Conservation (phyloP, 2,113 vertebrate species). For the Lepidiolamprologus cunningtoni region DNA sequence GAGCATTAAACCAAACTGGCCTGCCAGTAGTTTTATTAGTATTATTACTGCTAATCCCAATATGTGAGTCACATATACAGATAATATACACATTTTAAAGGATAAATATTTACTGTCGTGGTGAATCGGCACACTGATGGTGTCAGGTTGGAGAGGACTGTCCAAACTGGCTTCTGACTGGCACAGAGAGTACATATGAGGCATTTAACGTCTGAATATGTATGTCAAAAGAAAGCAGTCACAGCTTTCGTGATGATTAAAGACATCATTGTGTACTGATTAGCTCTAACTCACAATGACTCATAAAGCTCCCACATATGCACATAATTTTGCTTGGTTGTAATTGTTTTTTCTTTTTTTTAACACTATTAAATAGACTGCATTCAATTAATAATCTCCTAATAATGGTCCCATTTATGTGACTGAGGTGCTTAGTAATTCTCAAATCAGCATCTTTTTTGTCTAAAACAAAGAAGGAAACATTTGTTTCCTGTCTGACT, state of each 20-base stretch:
- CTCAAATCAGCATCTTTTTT: neutral
- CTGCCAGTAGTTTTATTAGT: neutral
- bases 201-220: neutral
- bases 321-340: neutral
- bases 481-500: neutral
- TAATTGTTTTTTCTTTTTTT: neutral
- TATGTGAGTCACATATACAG: neutral
- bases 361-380: neutral
- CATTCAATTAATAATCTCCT: neutral
- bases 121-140: neutral
- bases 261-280: neutral
- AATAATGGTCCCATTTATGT: neutral
- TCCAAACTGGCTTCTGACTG: neutral
- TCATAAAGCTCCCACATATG: neutral
- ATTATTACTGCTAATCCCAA: neutral
- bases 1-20: neutral
- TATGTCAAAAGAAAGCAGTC: neutral
- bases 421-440: neutral
- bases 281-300: neutral
- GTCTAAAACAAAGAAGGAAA: neutral
- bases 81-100: neutral
- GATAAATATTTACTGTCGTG: rapidly evolving
- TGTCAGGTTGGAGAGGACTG: neutral
- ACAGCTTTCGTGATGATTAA: neutral
- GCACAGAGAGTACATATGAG: rapidly evolving